Conservation (phyloP, 2,888 invertebrate genomes). For the Operophtera brumata region DNA sequence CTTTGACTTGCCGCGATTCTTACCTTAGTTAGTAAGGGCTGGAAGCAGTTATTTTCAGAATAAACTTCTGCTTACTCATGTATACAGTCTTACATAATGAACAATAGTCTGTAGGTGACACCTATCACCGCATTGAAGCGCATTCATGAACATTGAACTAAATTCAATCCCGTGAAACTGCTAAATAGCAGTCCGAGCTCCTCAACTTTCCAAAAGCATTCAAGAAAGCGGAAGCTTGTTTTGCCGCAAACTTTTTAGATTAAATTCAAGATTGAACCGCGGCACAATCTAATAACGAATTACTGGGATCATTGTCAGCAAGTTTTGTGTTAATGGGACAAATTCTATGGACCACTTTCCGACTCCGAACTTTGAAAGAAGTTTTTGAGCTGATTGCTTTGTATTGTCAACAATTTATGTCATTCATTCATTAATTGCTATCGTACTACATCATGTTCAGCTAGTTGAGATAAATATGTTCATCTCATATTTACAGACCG, state of each 20-base stretch:
- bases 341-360: slow-evolving; percentile 17
- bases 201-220: slow-evolving; percentile 7
- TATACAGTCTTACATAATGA: no score
- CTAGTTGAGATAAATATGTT: no score
- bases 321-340: slow-evolving; percentile 20
- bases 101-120: no score
- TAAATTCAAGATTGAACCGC: slow-evolving; percentile 22
- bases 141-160: no score
- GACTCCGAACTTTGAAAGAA: slow-evolving; percentile 7
- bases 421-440: slow-evolving; percentile 10
- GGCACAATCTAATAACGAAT: slow-evolving; percentile 23
- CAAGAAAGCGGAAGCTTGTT: slow-evolving; percentile 13
- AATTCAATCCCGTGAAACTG: neutral
- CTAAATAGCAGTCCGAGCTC: slow-evolving; percentile 1
- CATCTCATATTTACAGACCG: no score
- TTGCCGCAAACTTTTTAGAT: slow-evolving; percentile 27
- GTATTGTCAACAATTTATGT: slow-evolving; percentile 16
- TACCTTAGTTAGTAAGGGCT: no score
- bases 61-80: no score
- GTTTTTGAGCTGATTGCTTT: slow-evolving; percentile 15
- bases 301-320: slow-evolving; percentile 21
- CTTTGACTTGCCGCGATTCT: no score
- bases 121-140: no score
- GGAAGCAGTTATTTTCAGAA: no score
- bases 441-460: no score